Conservation (phyloP, 2,113 vertebrate species). For the Calidris pygmaea region DNA sequence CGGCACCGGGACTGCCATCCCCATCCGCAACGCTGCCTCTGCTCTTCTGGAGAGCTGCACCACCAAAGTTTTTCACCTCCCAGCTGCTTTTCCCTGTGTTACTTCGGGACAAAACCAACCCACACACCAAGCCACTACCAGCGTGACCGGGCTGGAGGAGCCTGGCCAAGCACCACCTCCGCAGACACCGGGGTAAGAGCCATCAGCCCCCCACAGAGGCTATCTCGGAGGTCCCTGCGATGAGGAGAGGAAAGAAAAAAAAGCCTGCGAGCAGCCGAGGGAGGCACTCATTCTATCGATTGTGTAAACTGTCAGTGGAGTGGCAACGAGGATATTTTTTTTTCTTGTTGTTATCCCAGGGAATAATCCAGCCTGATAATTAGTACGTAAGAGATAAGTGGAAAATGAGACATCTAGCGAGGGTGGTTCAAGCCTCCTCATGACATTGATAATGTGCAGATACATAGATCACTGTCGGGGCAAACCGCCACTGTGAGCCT, state of each 20-base stretch:
- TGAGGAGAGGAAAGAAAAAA: slow-evolving; percentile 28
- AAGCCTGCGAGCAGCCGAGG: neutral
- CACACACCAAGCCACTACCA: neutral
- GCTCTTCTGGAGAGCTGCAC: neutral
- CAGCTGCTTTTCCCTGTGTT: neutral
- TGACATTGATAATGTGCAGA: slow-evolving; percentile 65
- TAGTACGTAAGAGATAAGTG: slow-evolving; percentile 55
- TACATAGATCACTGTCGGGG: slow-evolving; percentile 68
- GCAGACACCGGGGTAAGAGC: neutral
- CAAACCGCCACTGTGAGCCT: slow-evolving; percentile 55
- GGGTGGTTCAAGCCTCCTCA: slow-evolving; percentile 64
- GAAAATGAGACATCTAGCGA: slow-evolving; percentile 56
- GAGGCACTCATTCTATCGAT: slow-evolving; percentile 42
- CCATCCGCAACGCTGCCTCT: accelerated
- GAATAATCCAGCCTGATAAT: slow-evolving; percentile 67
- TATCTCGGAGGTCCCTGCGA: neutral
- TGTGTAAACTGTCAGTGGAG: slow-evolving; percentile 63
- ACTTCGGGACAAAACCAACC: neutral
- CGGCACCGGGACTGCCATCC: neutral
- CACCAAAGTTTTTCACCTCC: neutral
- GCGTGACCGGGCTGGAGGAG: neutral
- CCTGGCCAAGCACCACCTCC: neutral
- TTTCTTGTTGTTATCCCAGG: slow-evolving; percentile 53
- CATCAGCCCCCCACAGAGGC: neutral
- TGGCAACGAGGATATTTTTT: slow-evolving; percentile 15